Conservation (phyloP, 2,113 vertebrate genomes). For the Melospiza georgiana region DNA sequence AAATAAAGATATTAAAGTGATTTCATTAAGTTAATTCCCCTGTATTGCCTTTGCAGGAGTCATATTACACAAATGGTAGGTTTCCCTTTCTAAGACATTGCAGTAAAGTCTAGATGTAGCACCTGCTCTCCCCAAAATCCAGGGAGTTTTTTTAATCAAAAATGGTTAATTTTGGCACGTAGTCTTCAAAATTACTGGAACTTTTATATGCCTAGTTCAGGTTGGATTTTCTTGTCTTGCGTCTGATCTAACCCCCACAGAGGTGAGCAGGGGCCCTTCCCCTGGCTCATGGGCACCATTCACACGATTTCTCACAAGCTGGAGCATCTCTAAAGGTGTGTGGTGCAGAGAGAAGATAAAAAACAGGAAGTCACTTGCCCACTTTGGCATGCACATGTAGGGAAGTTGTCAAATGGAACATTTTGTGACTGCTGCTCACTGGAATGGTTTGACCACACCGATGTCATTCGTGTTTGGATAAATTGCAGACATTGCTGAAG, state of each 20-base stretch:
- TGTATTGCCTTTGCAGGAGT: neutral
- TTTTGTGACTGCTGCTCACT: neutral
- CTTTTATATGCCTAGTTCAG: neutral
- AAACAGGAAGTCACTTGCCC: neutral
- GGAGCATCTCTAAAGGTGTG: neutral
- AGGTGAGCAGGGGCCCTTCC: neutral
- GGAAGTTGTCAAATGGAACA: neutral
- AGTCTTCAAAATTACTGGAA: neutral
- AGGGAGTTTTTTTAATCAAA: neutral
- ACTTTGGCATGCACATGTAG: fast-evolving
- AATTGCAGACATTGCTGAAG: neutral
- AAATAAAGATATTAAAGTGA: neutral
- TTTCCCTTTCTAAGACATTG: neutral
- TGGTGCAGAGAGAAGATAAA: neutral
- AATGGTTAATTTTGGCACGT: neutral
- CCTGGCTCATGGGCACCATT: neutral
- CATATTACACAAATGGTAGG: neutral
- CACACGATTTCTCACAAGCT: fast-evolving
- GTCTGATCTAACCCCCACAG: too few relatives aligned
- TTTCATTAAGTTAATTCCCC: neutral
- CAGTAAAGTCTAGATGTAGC: neutral
- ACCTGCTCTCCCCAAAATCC: neutral
- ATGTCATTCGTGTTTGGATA: fast-evolving
- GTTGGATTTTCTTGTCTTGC: neutral
- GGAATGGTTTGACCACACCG: neutral